These are phyloP conservation scores for Drosophila rhopaloa DNA, from an alignment of 1,140 invertebrate genomes.

Conservation along the genomic window DNA sequence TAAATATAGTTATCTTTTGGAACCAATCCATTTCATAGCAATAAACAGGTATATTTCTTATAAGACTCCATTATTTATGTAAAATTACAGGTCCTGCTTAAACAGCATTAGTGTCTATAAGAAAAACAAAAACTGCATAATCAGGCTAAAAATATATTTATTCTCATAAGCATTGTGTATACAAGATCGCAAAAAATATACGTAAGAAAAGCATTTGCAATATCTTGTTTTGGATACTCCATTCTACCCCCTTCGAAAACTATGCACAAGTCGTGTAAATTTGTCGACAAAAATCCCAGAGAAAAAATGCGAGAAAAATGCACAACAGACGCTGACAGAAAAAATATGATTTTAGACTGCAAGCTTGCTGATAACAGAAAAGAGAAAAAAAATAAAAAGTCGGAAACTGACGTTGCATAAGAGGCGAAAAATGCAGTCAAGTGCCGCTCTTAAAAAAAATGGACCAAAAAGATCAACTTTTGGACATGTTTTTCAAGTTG, in stretches of 20 bases:
- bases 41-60: no score
- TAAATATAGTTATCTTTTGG: no score
- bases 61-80: not conserved
- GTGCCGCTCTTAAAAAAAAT: conserved; percentile 29
- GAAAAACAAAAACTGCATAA: conserved; percentile 47
- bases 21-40: no score
- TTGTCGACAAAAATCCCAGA: conserved; percentile 14
- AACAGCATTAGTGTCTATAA: conserved; percentile 9
- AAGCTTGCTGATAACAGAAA: conserved; percentile 33
- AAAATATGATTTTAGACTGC: conserved; percentile 17
- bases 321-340: conserved; percentile 31
- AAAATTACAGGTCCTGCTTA: not conserved
- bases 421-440: conserved; percentile 43
- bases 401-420: conserved; percentile 41
- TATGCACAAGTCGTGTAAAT: conserved; percentile 16
- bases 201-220: conserved; percentile 25
- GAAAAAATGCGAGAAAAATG: conserved; percentile 12
- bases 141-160: conserved; percentile 30
- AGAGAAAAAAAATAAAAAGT: conserved; percentile 2
- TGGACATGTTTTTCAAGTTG: conserved; percentile 47
- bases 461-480: conserved; percentile 44
- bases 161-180: conserved; percentile 37
- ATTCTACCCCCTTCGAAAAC: not conserved
- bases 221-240: conserved; percentile 15
- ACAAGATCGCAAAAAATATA: conserved; percentile 23